Base-by-base conservation (phyloP, 2,888 invertebrate species). In the Mesopsocus fuscifrons region DNA sequence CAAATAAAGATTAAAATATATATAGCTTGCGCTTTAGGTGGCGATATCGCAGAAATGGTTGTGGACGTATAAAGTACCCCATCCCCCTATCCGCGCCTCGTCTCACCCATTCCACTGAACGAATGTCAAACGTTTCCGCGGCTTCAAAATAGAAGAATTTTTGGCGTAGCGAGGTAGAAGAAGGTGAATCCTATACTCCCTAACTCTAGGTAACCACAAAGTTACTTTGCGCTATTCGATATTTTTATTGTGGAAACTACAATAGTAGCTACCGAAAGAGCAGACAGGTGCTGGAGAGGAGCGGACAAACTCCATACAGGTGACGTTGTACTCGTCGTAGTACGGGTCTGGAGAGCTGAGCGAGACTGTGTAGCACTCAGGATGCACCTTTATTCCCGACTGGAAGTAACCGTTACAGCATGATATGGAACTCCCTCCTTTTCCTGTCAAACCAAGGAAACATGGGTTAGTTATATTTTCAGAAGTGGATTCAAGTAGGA, bases 291-390 rank as follows among this genome's bases (percentile, higher is more conserved):
- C 78, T 0, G 84, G 75, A 0, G 84, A 80, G 0, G 84, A 83
- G 41, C 88, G 63, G 2, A 87, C 77, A 54, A 88, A 87, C 57
- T 88, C 83, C 76, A 87, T 80, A 57, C 88, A 88, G 3, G 71
- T 74, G 33, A 75, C 58, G 52, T 77, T 77, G 51, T 72, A 73
- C 6, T 65, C 54, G 47, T 69, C 65, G 56, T 75, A 79, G 57
- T 72, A 77, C 0, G 79, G 76, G 61, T 88, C 84, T 4, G 69
- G 72, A 0, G 55, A 54, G 15, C 68, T 48, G 26, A 85, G 62
- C 1, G 60, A 53, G 1, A 88, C 82, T 0, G 85, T 78, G 61
- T 77, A 83, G 59, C 88, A 88, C 54, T 84, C 83, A 0, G 84
- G 83, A 58, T 83, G 80, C 1, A 56, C 45, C 15, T 55, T 51